Percentiles rank a stretch among this genome's conserved stretches.
Conservation (phyloP, 1,140 invertebrate genomes). For the Aphaenogaster ashmeadi region DNA sequence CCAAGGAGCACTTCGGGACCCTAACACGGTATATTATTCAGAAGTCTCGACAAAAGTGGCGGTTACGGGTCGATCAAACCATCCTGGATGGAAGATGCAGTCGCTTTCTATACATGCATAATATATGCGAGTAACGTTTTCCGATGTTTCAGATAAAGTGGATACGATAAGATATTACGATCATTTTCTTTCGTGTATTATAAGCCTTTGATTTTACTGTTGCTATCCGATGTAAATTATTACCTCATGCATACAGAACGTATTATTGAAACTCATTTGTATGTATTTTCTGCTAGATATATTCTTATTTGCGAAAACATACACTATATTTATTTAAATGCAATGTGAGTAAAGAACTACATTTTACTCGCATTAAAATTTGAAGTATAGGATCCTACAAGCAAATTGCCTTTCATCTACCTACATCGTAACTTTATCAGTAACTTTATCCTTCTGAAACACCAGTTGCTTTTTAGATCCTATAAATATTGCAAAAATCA, state of each 20-base stretch:
- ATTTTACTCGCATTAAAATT: not conserved
- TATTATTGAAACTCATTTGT: slow-evolving; percentile 16
- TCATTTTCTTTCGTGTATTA: slow-evolving; percentile 23
- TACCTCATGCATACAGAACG: slow-evolving; percentile 11
- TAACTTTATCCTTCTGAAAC: not conserved
- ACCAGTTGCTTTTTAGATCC: not conserved
- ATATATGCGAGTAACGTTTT: slow-evolving; percentile 42
- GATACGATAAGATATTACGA: slow-evolving; percentile 21
- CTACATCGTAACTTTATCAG: not conserved
- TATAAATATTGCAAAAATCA: not conserved
- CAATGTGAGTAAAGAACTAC: not conserved
- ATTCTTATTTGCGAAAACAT: not conserved
- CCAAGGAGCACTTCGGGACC: slow-evolving; percentile 29
- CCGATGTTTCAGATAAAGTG: slow-evolving; percentile 44
- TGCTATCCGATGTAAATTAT: slow-evolving; percentile 22
- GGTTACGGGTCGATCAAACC: slow-evolving; percentile 42
- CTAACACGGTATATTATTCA: slow-evolving; percentile 63
- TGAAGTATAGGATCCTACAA: not conserved
- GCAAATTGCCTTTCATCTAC: not conserved
- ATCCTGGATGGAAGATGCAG: slow-evolving; percentile 27
- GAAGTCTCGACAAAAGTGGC: slow-evolving; percentile 40
- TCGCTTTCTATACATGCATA: slow-evolving; percentile 58
- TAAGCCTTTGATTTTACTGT: slow-evolving; percentile 38
- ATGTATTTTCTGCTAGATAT: slow-evolving; percentile 14
- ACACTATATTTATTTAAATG: not conserved